phyloP scores from a whole-genome alignment of 2,113 vertebrate species.

The Marmota monax region DNA sequence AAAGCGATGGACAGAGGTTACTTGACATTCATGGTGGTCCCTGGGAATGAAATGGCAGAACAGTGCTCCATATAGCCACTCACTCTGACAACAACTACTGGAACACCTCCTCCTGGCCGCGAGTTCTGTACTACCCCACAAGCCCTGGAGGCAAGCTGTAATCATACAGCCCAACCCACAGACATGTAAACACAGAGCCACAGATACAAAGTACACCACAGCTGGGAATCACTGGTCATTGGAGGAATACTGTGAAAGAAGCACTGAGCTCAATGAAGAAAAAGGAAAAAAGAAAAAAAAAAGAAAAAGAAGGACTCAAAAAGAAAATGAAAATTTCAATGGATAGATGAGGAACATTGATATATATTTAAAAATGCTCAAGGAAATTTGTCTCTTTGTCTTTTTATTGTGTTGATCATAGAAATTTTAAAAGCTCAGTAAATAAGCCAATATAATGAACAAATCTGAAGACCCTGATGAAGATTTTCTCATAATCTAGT shows the following conservation, averaged over 20 bases:
- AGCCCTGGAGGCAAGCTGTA: not conserved
- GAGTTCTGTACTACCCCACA: not conserved
- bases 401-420: not conserved
- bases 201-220: not conserved
- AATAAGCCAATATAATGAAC: not conserved
- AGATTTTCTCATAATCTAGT: not conserved
- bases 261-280: not conserved
- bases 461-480: not conserved
- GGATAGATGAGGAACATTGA: not conserved
- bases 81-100: not conserved
- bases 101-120: not conserved
- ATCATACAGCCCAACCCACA: not conserved
- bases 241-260: not conserved
- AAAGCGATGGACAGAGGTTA: not conserved
- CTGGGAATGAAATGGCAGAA: not conserved
- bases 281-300: not conserved
- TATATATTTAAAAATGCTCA: not conserved
- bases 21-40: not conserved
- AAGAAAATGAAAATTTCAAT: not conserved
- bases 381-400: not conserved
- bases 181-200: not conserved
- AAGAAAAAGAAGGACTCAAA: not conserved
- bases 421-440: not conserved
- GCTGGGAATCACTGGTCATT: not conserved
- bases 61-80: not conserved